Percentiles rank a stretch among this genome's conserved stretches.
Evolutionary conservation across 1,140 invertebrate genomes (phyloP).

Genomic region (Dinothrombium tinctorium): DNA sequence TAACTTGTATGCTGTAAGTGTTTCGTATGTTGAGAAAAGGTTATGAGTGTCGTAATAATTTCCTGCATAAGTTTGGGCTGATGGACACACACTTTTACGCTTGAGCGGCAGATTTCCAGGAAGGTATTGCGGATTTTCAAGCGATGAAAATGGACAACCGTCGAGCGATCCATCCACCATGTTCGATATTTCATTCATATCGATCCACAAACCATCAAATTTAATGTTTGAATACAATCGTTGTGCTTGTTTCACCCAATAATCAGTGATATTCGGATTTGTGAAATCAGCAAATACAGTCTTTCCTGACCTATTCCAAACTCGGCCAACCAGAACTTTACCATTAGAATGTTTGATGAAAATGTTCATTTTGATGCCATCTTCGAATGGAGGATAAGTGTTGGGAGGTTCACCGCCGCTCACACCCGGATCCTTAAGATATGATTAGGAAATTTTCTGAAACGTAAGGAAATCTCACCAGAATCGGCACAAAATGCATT

Average conservation of each 20-base stretch:
- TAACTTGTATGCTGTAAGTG: conserved; percentile 33
- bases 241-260: conserved; percentile 45
- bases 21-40: conserved; percentile 49
- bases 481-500: conserved; percentile 20
- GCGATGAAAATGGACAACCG: conserved; percentile 12
- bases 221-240: conserved; percentile 33
- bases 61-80: conserved; percentile 35
- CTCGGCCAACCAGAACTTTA: conserved; percentile 5
- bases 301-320: conserved; percentile 14
- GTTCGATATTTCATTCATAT: conserved; percentile 16
- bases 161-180: conserved; percentile 1
- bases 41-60: conserved; percentile 56
- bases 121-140: conserved; percentile 41
- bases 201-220: conserved; percentile 59
- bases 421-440: conserved; percentile 16
- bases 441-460: too few species aligned
- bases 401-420: conserved; percentile 13
- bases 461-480: not conserved
- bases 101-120: conserved; percentile 29
- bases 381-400: conserved; percentile 18
- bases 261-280: conserved; percentile 40
- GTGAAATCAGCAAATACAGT: conserved; percentile 60
- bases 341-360: conserved; percentile 6
- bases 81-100: conserved; percentile 56
- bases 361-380: conserved; percentile 17